Base-by-base conservation (phyloP, 2,113 vertebrate genomes). In the Macrotis lagotis region DNA sequence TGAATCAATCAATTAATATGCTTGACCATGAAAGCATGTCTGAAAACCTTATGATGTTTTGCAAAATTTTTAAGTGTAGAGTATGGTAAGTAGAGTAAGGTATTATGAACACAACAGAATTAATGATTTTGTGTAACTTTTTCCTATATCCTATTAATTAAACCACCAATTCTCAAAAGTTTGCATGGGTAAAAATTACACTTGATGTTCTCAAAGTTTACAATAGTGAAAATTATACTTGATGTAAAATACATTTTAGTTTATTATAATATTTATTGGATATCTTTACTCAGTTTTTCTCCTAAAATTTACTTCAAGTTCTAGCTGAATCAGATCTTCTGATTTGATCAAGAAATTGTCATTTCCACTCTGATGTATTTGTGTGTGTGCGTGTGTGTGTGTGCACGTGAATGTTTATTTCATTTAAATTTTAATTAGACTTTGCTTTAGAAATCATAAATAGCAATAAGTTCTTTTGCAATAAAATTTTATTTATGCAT, bases 241-340 rank as follows among this genome's bases (percentile, higher is more conserved):
- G 48, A 95, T 95, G 55, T 88, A 88, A 94, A 66, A 0, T 7
- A 3, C 28, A 95, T 92, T 48, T n/a, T 51, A 48, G 95, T 12
- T 91, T 90, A 50, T 96, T 91, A 28, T 28, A 93, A 31, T 7
- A 50, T 0, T n/a, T 1, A 92, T 92, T 93, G 10, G n/a, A 7
- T 25, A 88, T 52, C 19, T 95, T 95, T 44, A 90, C 95, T 96
- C 93, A 47, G 48, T 93, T 94, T 90, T 26, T 74, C 31, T 88
- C 96, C 94, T 88, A 95, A 88, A 95, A 96, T 51, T 95, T 74
- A 88, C 9, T 47, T 95, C 48, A 91, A 3, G 37, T 96, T 92
- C 48, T 55, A 95, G 37, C 51, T 92, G 9, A 50, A 94, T 93
- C 3, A 53, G 55, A 95, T 95, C 37, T 37, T 66, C 31, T 74